Evolutionary conservation across 2,113 vertebrate genomes (phyloP), one percentile per base, ranked within the genome.

Genomic region (Puma concolor): DNA sequence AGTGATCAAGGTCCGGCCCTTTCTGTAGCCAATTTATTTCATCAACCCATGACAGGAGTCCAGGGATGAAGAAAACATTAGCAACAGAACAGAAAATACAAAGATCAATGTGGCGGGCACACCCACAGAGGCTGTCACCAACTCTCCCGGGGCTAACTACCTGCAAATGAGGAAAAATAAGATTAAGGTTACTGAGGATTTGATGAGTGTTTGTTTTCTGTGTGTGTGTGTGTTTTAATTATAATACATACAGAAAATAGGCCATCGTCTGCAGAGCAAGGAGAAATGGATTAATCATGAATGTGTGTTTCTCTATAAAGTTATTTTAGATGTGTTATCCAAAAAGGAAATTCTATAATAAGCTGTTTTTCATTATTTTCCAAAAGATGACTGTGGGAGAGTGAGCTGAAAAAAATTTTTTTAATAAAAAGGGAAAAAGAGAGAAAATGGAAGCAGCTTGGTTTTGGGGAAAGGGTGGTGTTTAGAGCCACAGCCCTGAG

Each of bases 111-210:
- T 94, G 79, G 82, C 88, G 60, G 38, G 52, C 82, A 7, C 27
- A n/a, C 63, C 93, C 60, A n/a, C 80, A 10, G 23, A 67, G 44
- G 52, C n/a, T 36, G 23, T 66, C 89, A 14, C 92, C 95, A 89
- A 6, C 69, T 38, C 74, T 95, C 33, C 84, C 29, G 13, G 63
- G 67, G 33, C 66, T 91, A 57, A 1, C 87, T 86, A 64, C 86
- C 80, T 97, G 82, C 71, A 95, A 87, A 74, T 91, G 88, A 98
- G 76, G 63, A 33, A 93, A 96, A 95, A 94, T 86, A 48, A 27
- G 88, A 88, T 79, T 77, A 74, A 67, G 86, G 92, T 82, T 54
- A 50, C 25, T 77, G 67, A 84, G 41, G 95, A 38, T 82, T 88
- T 38, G 74, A 95, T 15, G 52, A 97, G 76, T 72, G 0, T 23